Evolutionary conservation across 2,888 invertebrate genomes (phyloP).

Genomic region (Andrena marginata): DNA sequence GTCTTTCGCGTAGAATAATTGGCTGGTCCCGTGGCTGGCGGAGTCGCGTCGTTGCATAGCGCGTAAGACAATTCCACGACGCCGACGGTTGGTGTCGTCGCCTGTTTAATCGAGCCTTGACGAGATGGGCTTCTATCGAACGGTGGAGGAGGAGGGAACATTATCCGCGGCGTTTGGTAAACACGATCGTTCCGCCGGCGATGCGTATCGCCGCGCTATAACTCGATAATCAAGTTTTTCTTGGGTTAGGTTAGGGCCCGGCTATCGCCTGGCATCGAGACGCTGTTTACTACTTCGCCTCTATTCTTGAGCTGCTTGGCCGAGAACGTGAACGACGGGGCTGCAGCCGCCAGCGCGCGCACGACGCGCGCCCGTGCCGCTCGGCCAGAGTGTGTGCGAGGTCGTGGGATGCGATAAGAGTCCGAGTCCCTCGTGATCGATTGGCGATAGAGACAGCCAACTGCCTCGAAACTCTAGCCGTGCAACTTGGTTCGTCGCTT

Average conservation of each 20-base stretch:
- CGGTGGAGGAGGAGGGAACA: not conserved
- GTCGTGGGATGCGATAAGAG: not conserved
- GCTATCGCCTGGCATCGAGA: constrained; percentile 48
- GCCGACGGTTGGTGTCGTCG: not conserved
- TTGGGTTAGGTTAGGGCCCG: constrained; percentile 67
- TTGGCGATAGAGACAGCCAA: not conserved
- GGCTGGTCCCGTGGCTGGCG: constrained; percentile 47
- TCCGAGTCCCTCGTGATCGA: not conserved
- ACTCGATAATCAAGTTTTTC: constrained; percentile 48
- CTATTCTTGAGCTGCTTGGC: constrained; percentile 60
- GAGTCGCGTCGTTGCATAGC: constrained; percentile 15
- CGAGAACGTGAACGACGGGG: not conserved
- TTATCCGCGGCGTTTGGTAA: constrained; percentile 14
- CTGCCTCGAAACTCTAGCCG: not conserved
- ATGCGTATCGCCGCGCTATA: constrained; percentile 27
- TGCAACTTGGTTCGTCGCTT: not conserved
- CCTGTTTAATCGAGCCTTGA: not conserved
- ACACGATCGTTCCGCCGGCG: constrained; percentile 14
- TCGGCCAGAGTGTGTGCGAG: not conserved
- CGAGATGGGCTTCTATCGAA: constrained; percentile 4
- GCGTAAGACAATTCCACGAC: constrained; percentile 53
- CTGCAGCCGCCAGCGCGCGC: no score
- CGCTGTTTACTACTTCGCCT: constrained; percentile 58
- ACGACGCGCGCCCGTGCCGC: not conserved
- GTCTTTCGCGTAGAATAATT: constrained; percentile 64